These are phyloP conservation scores for Nothocercus nigrocapillus DNA, from an alignment of 2,113 vertebrate species.

Conservation along the genomic window DNA sequence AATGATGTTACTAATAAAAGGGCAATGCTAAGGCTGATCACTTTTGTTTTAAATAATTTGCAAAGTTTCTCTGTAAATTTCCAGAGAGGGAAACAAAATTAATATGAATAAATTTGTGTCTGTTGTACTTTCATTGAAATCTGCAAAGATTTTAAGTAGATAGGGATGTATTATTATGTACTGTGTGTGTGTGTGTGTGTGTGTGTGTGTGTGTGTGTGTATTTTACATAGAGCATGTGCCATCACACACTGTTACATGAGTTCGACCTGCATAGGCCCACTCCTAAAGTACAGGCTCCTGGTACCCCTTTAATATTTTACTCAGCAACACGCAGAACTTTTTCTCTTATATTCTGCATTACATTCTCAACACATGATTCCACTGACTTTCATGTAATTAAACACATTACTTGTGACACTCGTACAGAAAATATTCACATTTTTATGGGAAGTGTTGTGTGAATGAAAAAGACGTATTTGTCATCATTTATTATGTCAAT, in stretches of 20 bases:
- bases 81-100: neutral
- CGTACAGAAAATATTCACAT: constrained; percentile 55
- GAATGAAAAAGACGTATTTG: constrained; percentile 60
- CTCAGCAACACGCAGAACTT: neutral
- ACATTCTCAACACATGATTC: neutral
- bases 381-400: constrained; percentile 58
- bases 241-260: neutral
- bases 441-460: constrained; percentile 36
- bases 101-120: neutral
- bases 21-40: neutral
- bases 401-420: constrained; percentile 48
- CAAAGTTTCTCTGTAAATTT: neutral
- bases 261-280: neutral
- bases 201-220: neutral
- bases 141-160: neutral
- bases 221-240: neutral
- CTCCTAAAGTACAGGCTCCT: neutral
- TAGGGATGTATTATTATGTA: neutral
- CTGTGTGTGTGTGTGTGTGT: neutral
- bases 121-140: neutral
- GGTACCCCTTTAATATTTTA: neutral
- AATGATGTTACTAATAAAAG: neutral
- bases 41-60: neutral
- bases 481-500: constrained; percentile 69
- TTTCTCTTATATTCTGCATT: neutral